Evolutionary conservation across 2,797 vertebrate species (phyloP).

Genomic region (Corythornis leucogaster): DNA sequence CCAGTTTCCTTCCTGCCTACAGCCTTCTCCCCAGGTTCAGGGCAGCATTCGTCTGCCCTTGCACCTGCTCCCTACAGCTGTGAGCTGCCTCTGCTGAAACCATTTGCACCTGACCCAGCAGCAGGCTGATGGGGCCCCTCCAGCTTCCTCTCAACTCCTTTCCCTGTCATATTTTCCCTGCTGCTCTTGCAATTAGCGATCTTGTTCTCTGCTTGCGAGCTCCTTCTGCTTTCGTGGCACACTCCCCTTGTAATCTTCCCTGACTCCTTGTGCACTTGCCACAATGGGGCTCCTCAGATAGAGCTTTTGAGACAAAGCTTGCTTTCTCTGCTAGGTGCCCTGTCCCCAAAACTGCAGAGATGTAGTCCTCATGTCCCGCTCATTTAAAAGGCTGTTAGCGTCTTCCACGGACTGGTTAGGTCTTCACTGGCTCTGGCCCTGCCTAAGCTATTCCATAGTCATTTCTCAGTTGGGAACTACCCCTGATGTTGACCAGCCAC

Average conservation of each 20-base stretch:
- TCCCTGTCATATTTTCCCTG: constrained; percentile 63
- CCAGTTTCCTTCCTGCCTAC: constrained; percentile 80
- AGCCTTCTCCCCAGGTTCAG: constrained; percentile 71
- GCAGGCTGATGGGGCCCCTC: constrained; percentile 74
- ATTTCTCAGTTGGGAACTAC: background rate
- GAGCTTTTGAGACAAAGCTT: background rate
- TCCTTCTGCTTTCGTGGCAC: constrained; percentile 54
- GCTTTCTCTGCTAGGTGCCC: background rate
- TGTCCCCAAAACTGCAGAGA: background rate
- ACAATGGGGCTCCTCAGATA: background rate
- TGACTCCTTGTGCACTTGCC: background rate
- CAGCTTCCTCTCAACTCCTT: constrained; percentile 57
- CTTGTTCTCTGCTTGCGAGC: constrained; percentile 52
- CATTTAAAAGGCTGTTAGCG: background rate
- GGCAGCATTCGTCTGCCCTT: constrained; percentile 71
- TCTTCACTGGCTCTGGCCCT: background rate
- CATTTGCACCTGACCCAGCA: constrained; percentile 76
- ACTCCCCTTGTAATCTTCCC: constrained; percentile 5
- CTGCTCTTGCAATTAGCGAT: constrained; percentile 75
- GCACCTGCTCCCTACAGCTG: constrained; percentile 83
- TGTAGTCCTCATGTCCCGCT: background rate
- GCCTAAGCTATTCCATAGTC: background rate
- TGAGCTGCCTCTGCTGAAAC: constrained; percentile 76
- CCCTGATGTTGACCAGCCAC: background rate
- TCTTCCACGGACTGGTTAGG: fast-evolving